Evolutionary conservation across 2,113 vertebrate genomes (phyloP).

Genomic region (Pseudolaguvia tuberculata): DNA sequence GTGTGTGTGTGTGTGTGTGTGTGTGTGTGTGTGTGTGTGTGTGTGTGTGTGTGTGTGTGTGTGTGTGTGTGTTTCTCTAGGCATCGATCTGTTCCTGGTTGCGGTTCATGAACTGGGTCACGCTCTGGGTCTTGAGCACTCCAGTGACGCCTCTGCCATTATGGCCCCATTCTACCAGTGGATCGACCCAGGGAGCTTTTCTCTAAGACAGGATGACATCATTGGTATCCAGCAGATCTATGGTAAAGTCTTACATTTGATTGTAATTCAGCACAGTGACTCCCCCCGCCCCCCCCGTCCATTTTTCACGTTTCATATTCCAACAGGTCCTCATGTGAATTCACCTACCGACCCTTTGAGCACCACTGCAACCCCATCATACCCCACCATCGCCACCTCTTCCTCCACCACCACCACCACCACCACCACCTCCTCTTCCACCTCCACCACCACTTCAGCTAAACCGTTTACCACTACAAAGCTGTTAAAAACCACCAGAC

Average conservation of each 20-base stretch:
- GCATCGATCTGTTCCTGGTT: constrained; percentile 91
- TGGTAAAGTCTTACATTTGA: constrained; percentile 65
- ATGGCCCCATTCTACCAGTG: constrained; percentile 98
- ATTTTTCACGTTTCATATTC: not conserved
- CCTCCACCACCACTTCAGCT: constrained; percentile 51
- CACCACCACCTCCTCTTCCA: too few relatives aligned
- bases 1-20: too few relatives aligned
- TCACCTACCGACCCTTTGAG: constrained; percentile 69
- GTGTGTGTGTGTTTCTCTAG: constrained; percentile 57
- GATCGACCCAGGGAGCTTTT: constrained; percentile 86
- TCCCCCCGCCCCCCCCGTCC: too few relatives aligned
- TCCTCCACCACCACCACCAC: too few relatives aligned
- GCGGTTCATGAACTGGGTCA: constrained; percentile 89
- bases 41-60: too few relatives aligned
- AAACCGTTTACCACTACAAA: constrained; percentile 22
- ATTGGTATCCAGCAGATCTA: constrained; percentile 91
- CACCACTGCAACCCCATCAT: constrained; percentile 48
- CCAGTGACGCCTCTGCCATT: constrained; percentile 81
- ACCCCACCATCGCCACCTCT: constrained; percentile 49
- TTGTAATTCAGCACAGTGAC: too few relatives aligned
- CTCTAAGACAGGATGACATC: constrained; percentile 84
- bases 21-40: too few relatives aligned
- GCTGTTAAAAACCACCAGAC: constrained; percentile 29
- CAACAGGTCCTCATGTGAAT: constrained; percentile 70
- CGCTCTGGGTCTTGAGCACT: constrained; percentile 90